These are phyloP conservation scores for Triops cancriformis DNA, from an alignment of 1,140 invertebrate species.

Conservation along the genomic window DNA sequence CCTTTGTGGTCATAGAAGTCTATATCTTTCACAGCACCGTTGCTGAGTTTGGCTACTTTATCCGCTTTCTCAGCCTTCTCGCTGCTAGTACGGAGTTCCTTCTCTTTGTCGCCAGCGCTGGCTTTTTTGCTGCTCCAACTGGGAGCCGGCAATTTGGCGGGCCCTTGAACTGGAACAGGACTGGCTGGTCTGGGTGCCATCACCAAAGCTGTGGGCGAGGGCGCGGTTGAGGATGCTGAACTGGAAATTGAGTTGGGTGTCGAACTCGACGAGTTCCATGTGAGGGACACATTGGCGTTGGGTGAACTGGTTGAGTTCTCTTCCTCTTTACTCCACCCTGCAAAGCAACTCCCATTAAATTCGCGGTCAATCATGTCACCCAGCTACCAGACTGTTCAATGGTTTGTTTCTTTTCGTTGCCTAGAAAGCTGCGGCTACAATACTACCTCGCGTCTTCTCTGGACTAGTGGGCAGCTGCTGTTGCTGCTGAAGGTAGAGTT, in stretches of 20 bases:
- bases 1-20: conserved; percentile 4
- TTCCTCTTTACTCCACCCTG: neutral
- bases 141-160: neutral
- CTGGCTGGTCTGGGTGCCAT: neutral
- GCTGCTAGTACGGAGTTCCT: neutral
- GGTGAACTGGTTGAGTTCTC: neutral
- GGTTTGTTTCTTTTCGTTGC: too few species aligned
- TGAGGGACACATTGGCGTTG: neutral
- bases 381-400: too few species aligned
- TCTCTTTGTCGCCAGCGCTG: neutral
- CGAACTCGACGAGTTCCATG: neutral
- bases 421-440: too few species aligned
- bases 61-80: neutral
- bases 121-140: neutral
- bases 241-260: neutral
- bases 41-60: conserved; percentile 5
- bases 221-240: neutral
- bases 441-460: conserved; percentile 47
- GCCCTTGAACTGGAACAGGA: conserved; percentile 1
- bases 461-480: conserved; percentile 39
- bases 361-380: too few species aligned
- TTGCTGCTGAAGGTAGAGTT: conserved; percentile 36
- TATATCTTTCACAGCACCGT: neutral
- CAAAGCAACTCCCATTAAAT: neutral
- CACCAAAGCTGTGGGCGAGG: neutral